Evolutionary conservation across 2,113 vertebrate species (phyloP), one percentile per base, ranked within the genome.

Genomic region (Sinocyclocheilus anophthalmus): DNA sequence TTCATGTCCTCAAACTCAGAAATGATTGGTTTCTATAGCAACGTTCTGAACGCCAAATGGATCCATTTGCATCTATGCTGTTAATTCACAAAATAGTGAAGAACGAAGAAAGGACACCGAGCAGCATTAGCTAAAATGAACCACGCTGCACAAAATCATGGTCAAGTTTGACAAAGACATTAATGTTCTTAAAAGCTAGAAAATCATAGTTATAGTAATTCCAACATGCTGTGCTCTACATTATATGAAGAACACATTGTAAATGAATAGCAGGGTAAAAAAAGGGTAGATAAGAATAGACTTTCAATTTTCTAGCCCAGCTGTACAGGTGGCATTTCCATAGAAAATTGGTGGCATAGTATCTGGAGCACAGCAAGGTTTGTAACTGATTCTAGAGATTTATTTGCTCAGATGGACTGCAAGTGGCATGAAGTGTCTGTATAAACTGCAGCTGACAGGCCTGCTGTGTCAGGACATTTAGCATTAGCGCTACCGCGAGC

Each of bases 391-490:
- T 39, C 30, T 48, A 24, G 18, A 87, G 85, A 77, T 92, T 91
- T 92, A 89, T 94, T 91, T 90, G 91, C 89, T 84, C 84, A 89
- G 88, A 92, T 92, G 91, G 92, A 92, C 91, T 91, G 88, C 90
- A 85, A 90, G 89, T 89, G 90, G 87, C 85, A 84, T 89, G 90
- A 93, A 90, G 91, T 92, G 93, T 91, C 88, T 88, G 91, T 93
- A 83, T 88, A 80, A 89, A 48, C 91, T 81, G 78, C 88, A 92
- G 90, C 92, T 92, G 93, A 93, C 93, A 94, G 91, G 86, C 88
- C 87, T 76, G 86, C 89, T 90, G 92, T 90, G 89, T 89, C 79
- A 72, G 88, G 87, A 91, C 91, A 90, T 90, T 94, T 92, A 92
- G 90, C 85, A 88, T 89, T 92, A 93, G 94, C 89, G 87, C 88